phyloP scores from a whole-genome alignment of 2,113 vertebrate species.

The Pelecanus crispus region DNA sequence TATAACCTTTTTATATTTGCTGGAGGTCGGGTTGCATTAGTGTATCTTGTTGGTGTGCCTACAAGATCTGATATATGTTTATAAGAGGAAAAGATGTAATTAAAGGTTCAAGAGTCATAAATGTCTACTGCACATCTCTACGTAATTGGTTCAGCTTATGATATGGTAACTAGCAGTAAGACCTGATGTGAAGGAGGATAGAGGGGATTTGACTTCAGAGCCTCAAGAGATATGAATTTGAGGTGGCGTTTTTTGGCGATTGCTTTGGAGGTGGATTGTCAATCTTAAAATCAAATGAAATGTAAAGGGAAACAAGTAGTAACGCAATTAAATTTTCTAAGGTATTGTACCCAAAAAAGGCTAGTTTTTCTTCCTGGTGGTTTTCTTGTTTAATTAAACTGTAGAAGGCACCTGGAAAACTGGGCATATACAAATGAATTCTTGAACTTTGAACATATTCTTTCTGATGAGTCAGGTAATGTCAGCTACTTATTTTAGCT shows the following conservation, averaged over 20 bases:
- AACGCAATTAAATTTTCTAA: neutral
- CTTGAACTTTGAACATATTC: neutral
- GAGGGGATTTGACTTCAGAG: neutral
- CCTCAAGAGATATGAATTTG: rapidly evolving
- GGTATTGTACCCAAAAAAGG: neutral
- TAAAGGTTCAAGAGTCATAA: neutral
- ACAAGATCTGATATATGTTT: neutral
- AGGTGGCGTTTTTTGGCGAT: neutral
- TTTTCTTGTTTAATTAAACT: neutral
- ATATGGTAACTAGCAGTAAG: neutral
- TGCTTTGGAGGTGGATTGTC: neutral
- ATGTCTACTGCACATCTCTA: neutral
- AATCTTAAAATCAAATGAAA: neutral
- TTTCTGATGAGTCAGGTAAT: neutral
- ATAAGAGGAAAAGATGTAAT: neutral
- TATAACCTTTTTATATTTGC: neutral
- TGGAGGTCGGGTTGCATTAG: neutral
- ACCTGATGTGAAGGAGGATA: neutral
- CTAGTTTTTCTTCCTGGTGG: rapidly evolving
- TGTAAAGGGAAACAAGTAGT: neutral
- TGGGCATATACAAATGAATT: neutral
- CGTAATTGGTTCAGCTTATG: neutral
- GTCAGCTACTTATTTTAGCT: neutral
- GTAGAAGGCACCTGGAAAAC: neutral
- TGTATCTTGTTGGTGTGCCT: neutral